Evolutionary conservation across 2,888 invertebrate genomes (phyloP), one percentile per base, ranked within the genome.

Genomic region (Baccha elongata): DNA sequence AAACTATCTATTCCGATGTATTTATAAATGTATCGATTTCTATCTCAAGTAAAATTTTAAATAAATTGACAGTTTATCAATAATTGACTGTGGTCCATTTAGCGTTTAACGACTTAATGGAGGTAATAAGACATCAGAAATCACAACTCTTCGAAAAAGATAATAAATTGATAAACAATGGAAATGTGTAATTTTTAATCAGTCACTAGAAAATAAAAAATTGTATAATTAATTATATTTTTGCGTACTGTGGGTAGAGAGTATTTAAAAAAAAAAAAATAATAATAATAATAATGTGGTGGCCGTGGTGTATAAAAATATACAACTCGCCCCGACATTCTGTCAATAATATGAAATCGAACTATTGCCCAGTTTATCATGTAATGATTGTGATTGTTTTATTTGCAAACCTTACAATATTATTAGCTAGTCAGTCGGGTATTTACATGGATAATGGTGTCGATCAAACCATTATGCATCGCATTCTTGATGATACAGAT

Each of bases 361-460:
- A 78, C 46, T 64, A 69, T 46, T 79, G 46, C 53, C 26, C 55
- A 26, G 69, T 67, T 50, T 64, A 69, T 83, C 55, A 62, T 73
- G 32, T 83, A 72, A 68, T 72, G 50, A 72, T 68, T 83, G 83
- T 83, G 67, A 83, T 78, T 73, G 67, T 78, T 68, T 78, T 83
- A 68, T 78, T 78, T 50, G 55, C 68, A 58, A 83, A 83, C 17
- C 29, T 73, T 40, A 73, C 72, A 68, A 78, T 83, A 62, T 37
- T 78, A 58, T 32, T 83, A 78, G 88, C 88, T 79, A 88, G 87
- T 85, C 88, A 93, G 85, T 95, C 94, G 71, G 97, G 96, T 50
- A 92, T 97, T 85, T 97, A 96, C 90, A 93, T 95, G 65, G 97
- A 97, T 91, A 97, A 98, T 92, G 97, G 97, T 21, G 91, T 94